Evolutionary conservation across 2,797 vertebrate species (phyloP).

Genomic region (Brachymystax lenok): DNA sequence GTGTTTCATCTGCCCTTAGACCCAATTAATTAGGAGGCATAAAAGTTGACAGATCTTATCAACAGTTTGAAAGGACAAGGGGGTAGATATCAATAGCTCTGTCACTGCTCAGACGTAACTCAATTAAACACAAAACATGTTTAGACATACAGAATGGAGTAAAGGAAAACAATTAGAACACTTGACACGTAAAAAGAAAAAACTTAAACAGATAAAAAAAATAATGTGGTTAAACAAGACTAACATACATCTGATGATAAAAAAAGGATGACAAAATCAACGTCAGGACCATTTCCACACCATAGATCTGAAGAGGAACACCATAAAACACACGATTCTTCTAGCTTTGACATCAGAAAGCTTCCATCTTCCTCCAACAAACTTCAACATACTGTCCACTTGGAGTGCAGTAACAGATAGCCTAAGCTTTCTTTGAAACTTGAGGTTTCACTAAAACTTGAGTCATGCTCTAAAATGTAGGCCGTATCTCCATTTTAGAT

Average conservation of each 20-base stretch:
- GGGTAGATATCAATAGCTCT: neutral
- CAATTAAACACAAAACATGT: neutral
- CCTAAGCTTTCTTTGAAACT: neutral
- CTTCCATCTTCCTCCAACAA: slow-evolving; percentile 2
- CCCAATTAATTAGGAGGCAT: neutral
- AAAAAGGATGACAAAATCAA: neutral
- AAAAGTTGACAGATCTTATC: neutral
- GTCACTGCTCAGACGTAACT: neutral
- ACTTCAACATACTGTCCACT: neutral
- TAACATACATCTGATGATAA: neutral
- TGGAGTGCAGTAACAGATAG: neutral
- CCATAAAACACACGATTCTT: neutral
- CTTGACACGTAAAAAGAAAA: neutral
- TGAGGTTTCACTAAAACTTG: neutral
- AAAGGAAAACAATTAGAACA: neutral
- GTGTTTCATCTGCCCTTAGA: neutral
- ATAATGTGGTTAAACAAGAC: neutral
- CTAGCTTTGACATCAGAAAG: neutral
- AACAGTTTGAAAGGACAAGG: neutral
- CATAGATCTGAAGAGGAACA: neutral
- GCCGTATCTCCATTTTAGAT: neutral
- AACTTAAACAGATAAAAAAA: neutral
- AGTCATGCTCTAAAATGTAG: neutral
- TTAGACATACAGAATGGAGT: neutral
- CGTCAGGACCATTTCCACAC: neutral